Conservation (phyloP, 2,797 vertebrate species). For the Karalla daura region DNA sequence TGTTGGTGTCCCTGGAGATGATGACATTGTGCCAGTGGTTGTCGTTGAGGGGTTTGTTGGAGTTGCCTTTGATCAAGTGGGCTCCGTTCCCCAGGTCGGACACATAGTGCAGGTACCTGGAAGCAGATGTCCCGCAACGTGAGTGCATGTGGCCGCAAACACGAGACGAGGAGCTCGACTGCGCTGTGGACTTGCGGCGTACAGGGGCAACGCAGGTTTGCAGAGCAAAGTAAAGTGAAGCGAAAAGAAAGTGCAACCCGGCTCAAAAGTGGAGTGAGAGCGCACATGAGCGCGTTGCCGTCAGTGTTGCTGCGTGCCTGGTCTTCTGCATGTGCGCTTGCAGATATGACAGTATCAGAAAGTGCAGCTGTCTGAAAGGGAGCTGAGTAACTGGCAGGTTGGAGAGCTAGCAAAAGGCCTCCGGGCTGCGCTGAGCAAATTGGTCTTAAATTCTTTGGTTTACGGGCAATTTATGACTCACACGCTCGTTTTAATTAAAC, state of each 20-base stretch:
- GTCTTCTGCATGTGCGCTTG: constrained; percentile 1
- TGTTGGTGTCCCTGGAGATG: constrained; percentile 96
- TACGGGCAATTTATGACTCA: constrained; percentile 46
- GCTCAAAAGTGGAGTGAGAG: constrained; percentile 16
- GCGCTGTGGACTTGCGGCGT: too few relatives aligned
- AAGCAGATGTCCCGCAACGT: constrained; percentile 23
- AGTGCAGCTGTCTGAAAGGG: constrained; percentile 41
- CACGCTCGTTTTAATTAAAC: constrained; percentile 62
- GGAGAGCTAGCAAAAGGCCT: constrained; percentile 42
- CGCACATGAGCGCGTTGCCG: not conserved
- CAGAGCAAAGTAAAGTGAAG: not conserved
- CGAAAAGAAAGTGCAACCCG: not conserved
- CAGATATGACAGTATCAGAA: constrained; percentile 39
- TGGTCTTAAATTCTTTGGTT: constrained; percentile 46
- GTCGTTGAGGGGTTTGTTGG: constrained; percentile 97
- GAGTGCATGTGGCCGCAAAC: constrained; percentile 1
- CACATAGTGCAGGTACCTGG: constrained; percentile 95
- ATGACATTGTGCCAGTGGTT: constrained; percentile 99
- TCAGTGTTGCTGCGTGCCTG: not conserved
- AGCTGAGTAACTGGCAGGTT: constrained; percentile 41
- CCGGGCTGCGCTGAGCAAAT: constrained; percentile 51
- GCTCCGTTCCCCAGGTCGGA: constrained; percentile 97
- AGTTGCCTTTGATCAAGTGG: constrained; percentile 97
- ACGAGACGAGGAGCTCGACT: constrained; percentile 1
- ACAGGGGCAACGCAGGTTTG: not conserved